Percentiles rank a stretch among this genome's conserved stretches.
These are phyloP conservation scores for Pachycephus smyrnensis DNA, from an alignment of 2,888 invertebrate genomes.

Conservation along the genomic window DNA sequence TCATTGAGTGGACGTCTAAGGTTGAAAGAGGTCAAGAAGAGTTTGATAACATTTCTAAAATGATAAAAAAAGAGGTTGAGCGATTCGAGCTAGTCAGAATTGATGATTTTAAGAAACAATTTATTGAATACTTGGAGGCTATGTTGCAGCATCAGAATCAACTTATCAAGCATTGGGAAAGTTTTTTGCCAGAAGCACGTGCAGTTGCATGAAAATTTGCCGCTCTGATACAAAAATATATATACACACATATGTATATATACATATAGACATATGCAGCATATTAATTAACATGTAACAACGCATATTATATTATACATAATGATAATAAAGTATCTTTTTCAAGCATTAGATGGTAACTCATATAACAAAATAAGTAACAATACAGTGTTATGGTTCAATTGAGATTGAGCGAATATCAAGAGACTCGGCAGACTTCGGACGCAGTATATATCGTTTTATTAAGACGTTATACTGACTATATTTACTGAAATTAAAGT, in stretches of 20 bases:
- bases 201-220: constrained; percentile 80
- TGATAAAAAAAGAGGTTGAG: constrained; percentile 94
- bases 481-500: no score
- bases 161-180: constrained; percentile 95
- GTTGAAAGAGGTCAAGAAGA: constrained; percentile 97
- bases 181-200: constrained; percentile 94
- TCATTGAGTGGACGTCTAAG: constrained; percentile 96
- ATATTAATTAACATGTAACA: background rate
- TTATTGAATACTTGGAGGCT: constrained; percentile 92
- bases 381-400: background rate
- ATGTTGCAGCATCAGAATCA: constrained; percentile 95
- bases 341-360: background rate
- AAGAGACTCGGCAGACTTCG: no score
- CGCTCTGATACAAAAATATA: constrained; percentile 13
- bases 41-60: constrained; percentile 94
- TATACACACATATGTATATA: background rate
- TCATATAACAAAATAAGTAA: background rate
- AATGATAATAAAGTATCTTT: constrained; percentile 8
- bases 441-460: no score
- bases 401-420: no score
- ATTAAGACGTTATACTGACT: no score
- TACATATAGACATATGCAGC: background rate
- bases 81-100: constrained; percentile 90
- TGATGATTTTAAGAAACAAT: constrained; percentile 88
- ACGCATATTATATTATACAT: background rate